Evolutionary conservation across 2,797 vertebrate species (phyloP).

Genomic region (Lacerta viridis): DNA sequence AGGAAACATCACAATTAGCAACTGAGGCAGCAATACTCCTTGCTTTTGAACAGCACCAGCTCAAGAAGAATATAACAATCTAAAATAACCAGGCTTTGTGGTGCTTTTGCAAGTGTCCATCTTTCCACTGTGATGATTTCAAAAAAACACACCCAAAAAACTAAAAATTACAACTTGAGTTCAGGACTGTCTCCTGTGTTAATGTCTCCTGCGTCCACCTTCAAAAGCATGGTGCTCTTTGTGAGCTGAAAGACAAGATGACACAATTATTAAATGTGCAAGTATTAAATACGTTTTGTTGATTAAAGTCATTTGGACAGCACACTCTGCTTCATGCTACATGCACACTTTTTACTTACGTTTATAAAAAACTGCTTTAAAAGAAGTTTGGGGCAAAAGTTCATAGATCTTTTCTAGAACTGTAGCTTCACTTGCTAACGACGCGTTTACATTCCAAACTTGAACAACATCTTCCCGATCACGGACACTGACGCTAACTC

Average conservation of each 20-base stretch:
- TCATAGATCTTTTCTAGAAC: slow-evolving; percentile 91
- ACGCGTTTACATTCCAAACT: slow-evolving; percentile 95
- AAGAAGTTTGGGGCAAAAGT: slow-evolving; percentile 91
- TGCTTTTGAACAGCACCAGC: slow-evolving; percentile 65
- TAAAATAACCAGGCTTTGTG: slow-evolving; percentile 43
- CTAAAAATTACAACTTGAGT: slow-evolving; percentile 59
- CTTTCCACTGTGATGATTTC: slow-evolving; percentile 70
- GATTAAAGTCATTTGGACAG: slow-evolving; percentile 10
- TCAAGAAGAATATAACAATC: slow-evolving; percentile 69
- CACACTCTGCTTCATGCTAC: background rate
- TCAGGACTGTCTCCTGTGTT: slow-evolving; percentile 72
- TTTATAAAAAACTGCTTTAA: slow-evolving; percentile 98
- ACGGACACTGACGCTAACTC: slow-evolving; percentile 93
- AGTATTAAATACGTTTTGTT: slow-evolving; percentile 40
- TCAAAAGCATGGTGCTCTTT: slow-evolving; percentile 97
- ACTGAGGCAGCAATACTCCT: slow-evolving; percentile 42
- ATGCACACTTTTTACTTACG: slow-evolving; percentile 84
- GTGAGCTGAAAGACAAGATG: slow-evolving; percentile 86
- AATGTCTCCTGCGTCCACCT: slow-evolving; percentile 90
- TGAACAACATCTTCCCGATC: slow-evolving; percentile 94
- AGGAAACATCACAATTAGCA: slow-evolving; percentile 38
- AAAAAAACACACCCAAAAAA: slow-evolving; percentile 68
- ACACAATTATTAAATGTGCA: slow-evolving; percentile 1
- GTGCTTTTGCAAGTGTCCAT: slow-evolving; percentile 69
- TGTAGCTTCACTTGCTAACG: slow-evolving; percentile 88